Evolutionary conservation across 2,888 invertebrate genomes (phyloP), one percentile per base, ranked within the genome.

Genomic region (Malacosoma neustria): DNA sequence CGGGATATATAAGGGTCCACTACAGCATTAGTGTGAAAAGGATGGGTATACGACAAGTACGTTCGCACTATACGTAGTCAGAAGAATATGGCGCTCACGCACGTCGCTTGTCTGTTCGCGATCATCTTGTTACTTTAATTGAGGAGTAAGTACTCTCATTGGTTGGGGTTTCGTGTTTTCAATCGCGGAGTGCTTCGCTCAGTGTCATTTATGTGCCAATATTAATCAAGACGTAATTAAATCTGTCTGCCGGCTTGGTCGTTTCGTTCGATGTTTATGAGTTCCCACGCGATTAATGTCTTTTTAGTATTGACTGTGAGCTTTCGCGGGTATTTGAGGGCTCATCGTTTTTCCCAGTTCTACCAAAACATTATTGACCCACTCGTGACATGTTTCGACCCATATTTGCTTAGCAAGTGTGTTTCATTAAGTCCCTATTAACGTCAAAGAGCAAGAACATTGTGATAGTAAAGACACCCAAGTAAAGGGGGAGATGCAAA

Each of bases 281-380:
- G 73, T 82, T 84, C 82, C 79, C 82, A 82, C 82, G 81, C 72
- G 67, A 72, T 79, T 82, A 76, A 81, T 80, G 79, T 81, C 79
- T 74, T 75, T 76, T 75, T 73, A 79, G 80, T 75, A 76, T 75
- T 71, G 73, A 68, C 67, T 72, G 64, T 56, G 68, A 61, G 60
- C 61, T 70, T 70, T 65, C n/a, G 60, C 53, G 61, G 60, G 65
- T 66, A 63, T 54, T 65, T 59, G 54, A 52, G 55, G 48, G 46
- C 45, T 41, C 40, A 9, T 22, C 9, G 22, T 42, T 45, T 48
- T 53, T 57, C 64, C 61, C 53, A 51, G n/a, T n/a, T n/a, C n/a
- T n/a, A n/a, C n/a, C n/a, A n/a, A n/a, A n/a, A 45, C 57, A 42
- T 73, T 71, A 72, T 63, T 77, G 80, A 80, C 80, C 81, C 73